Evolutionary conservation across 2,113 vertebrate species (phyloP).

Genomic region (Pyxicephalus adspersus): DNA sequence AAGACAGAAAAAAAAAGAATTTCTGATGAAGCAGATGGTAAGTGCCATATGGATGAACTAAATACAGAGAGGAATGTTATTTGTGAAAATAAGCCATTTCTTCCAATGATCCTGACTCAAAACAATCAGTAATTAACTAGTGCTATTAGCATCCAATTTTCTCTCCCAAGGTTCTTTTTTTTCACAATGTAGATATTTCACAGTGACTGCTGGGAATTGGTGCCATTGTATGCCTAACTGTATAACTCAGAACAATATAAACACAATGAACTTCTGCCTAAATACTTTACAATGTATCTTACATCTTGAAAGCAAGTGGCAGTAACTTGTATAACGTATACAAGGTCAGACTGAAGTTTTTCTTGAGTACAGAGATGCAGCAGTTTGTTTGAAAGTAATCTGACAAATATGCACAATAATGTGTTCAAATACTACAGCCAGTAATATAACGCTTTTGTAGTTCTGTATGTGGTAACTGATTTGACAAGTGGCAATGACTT

Average conservation of each 20-base stretch:
- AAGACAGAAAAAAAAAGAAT: conserved; percentile 7
- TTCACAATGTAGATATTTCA: conserved; percentile 44
- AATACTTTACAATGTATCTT: conserved; percentile 26
- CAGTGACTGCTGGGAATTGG: conserved; percentile 37
- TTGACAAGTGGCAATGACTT: too few relatives aligned
- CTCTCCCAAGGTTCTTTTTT: conserved; percentile 40
- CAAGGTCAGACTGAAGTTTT: conserved; percentile 40
- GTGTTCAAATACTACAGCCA: not conserved
- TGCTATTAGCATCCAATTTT: conserved; percentile 57
- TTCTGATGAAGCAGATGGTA: conserved; percentile 58
- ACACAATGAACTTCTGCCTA: conserved; percentile 27
- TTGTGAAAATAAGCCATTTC: conserved; percentile 45
- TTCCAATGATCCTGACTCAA: conserved; percentile 32
- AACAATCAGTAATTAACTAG: conserved; percentile 55
- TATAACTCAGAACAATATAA: conserved; percentile 40
- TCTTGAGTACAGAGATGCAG: not conserved
- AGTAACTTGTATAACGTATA: not conserved
- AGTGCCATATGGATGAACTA: conserved; percentile 58
- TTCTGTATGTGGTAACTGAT: too few relatives aligned
- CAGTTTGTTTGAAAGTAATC: not conserved
- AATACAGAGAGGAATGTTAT: conserved; percentile 49
- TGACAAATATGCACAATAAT: not conserved
- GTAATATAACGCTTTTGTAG: not conserved
- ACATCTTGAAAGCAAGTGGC: not conserved
- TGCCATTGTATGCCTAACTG: conserved; percentile 37